phyloP scores from a whole-genome alignment of 2,113 vertebrate species.

The Melanerpes formicivorus region DNA sequence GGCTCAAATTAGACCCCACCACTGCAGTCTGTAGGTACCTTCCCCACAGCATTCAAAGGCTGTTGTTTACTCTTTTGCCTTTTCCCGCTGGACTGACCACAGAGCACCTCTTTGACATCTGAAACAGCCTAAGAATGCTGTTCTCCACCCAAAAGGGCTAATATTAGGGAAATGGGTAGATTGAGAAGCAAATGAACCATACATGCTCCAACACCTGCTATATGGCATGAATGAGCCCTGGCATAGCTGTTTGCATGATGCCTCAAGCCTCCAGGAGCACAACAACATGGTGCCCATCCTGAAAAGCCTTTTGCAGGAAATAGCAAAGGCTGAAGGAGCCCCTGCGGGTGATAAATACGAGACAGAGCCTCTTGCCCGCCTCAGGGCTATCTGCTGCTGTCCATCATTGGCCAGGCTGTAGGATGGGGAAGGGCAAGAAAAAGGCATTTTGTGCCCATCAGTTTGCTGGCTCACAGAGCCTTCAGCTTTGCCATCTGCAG shows the following conservation, averaged over 20 bases:
- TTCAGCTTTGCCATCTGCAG: background rate
- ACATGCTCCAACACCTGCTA: slow-evolving; percentile 56
- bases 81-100: background rate
- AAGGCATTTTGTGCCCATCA: background rate
- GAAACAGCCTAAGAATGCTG: background rate
- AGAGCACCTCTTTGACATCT: background rate
- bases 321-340: background rate
- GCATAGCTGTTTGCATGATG: background rate
- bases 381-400: accelerated
- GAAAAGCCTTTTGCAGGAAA: background rate
- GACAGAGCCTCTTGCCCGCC: background rate
- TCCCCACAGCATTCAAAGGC: background rate
- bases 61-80: accelerated
- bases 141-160: slow-evolving; percentile 13
- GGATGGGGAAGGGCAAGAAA: background rate
- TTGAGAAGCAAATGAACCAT: slow-evolving; percentile 56
- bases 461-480: background rate
- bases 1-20: background rate
- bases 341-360: accelerated
- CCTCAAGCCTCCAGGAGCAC: background rate
- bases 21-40: background rate
- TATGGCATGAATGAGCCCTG: background rate
- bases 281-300: background rate
- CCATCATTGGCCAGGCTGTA: background rate
- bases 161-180: slow-evolving; percentile 60